These are phyloP conservation scores for Sciaenops ocellatus DNA, from an alignment of 2,797 vertebrate species.

Conservation along the genomic window DNA sequence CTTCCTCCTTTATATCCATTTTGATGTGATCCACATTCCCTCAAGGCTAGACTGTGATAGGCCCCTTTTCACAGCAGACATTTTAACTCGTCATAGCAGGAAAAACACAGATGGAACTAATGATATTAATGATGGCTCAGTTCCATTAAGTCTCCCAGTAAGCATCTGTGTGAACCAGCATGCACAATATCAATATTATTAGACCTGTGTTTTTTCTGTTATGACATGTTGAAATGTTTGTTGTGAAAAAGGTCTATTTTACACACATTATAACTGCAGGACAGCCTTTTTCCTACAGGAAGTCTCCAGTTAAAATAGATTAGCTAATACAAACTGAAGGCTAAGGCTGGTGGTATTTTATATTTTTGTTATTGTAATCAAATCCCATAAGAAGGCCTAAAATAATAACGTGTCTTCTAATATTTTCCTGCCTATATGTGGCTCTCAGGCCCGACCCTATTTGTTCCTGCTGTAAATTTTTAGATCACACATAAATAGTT, in stretches of 20 bases:
- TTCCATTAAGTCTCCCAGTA: conserved; percentile 1
- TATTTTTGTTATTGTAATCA: conserved; percentile 15
- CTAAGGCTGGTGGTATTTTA: not conserved
- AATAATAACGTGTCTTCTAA: not conserved
- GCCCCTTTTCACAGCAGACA: conserved; percentile 18
- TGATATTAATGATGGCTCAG: conserved; percentile 5
- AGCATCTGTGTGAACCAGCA: not conserved
- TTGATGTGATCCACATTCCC: not conserved
- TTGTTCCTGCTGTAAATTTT: not conserved
- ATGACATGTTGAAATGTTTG: not conserved
- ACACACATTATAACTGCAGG: not conserved
- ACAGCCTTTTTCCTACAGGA: conserved; percentile 4
- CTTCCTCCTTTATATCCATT: not conserved
- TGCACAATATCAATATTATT: conserved; percentile 17
- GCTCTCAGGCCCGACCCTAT: not conserved
- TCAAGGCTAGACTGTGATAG: not conserved
- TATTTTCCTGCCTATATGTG: not conserved
- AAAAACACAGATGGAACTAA: conserved; percentile 17
- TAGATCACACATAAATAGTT: not conserved
- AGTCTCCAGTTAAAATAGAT: conserved; percentile 7
- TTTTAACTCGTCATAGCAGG: conserved; percentile 16
- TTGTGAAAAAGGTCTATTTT: not conserved
- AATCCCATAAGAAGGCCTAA: conserved; percentile 29
- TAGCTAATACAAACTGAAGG: not conserved
- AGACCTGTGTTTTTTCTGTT: conserved; percentile 15